Evolutionary conservation across 2,797 vertebrate genomes (phyloP).

Genomic region (Petrocephalus sullivani): DNA sequence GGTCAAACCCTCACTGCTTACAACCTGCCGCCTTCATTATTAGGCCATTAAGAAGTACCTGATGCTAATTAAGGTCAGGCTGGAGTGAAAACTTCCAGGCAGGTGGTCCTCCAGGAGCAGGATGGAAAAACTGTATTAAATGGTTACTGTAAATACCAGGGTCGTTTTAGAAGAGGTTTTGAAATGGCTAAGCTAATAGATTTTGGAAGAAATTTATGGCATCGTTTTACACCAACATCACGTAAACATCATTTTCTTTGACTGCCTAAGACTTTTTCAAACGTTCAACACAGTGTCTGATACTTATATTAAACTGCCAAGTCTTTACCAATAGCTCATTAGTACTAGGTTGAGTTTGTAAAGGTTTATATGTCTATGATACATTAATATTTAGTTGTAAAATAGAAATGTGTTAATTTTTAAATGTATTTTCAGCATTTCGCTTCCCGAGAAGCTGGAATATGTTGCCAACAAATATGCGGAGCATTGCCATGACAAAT

Average conservation of each 20-base stretch:
- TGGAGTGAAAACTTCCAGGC: too few relatives aligned
- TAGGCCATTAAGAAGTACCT: too few relatives aligned
- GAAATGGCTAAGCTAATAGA: not conserved
- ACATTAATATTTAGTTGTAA: not conserved
- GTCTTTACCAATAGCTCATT: not conserved
- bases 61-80: too few relatives aligned
- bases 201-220: not conserved
- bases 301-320: not conserved
- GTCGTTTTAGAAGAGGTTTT: not conserved
- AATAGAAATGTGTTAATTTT: not conserved
- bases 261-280: not conserved
- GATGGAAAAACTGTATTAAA: not conserved
- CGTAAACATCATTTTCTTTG: not conserved
- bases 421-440: constrained; percentile 63
- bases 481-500: constrained; percentile 92
- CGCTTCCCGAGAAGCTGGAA: constrained; percentile 91
- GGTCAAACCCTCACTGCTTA: too few relatives aligned
- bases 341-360: not conserved
- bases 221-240: not conserved
- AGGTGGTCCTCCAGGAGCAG: too few relatives aligned
- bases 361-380: not conserved
- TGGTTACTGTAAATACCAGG: not conserved
- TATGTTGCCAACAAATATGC: constrained; percentile 88
- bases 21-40: too few relatives aligned
- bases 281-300: not conserved